Evolutionary conservation across 2,797 vertebrate species (phyloP).

Genomic region (Discoglossus pictus): DNA sequence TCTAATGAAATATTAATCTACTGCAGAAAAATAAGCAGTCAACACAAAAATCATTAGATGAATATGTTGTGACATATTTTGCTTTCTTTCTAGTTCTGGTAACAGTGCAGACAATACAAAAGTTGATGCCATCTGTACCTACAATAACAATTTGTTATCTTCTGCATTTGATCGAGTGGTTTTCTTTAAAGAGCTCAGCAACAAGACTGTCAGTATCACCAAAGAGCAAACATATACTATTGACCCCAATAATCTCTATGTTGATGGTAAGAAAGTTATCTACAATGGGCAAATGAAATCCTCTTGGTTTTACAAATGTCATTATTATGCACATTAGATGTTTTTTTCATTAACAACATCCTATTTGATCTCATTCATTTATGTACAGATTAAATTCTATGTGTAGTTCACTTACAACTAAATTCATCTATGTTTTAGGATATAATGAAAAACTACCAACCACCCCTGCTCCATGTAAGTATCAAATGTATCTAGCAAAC

Average conservation of each 20-base stretch:
- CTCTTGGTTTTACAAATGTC: too few relatives aligned
- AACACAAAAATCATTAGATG: too few relatives aligned
- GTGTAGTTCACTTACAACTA: too few relatives aligned
- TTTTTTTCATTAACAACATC: too few relatives aligned
- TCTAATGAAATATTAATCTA: too few relatives aligned
- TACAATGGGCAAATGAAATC: too few relatives aligned
- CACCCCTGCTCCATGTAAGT: conserved; percentile 5
- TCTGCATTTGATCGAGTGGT: conserved; percentile 41
- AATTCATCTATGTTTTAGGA: not conserved
- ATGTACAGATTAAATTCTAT: too few relatives aligned
- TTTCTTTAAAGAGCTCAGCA: conserved; percentile 62
- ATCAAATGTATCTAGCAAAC: too few relatives aligned
- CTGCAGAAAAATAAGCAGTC: too few relatives aligned
- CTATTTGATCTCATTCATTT: too few relatives aligned
- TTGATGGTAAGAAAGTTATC: conserved; percentile 70
- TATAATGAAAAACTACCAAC: not conserved
- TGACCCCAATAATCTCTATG: conserved; percentile 64
- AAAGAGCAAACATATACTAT: conserved; percentile 62
- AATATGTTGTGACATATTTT: too few relatives aligned
- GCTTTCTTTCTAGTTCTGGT: conserved; percentile 53
- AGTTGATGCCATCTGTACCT: conserved; percentile 61
- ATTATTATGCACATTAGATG: too few relatives aligned
- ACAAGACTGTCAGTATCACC: conserved; percentile 56
- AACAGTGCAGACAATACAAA: conserved; percentile 56
- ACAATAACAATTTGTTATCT: conserved; percentile 16